Evolutionary conservation across 2,113 vertebrate species (phyloP).

Genomic region (Alouatta palliata): DNA sequence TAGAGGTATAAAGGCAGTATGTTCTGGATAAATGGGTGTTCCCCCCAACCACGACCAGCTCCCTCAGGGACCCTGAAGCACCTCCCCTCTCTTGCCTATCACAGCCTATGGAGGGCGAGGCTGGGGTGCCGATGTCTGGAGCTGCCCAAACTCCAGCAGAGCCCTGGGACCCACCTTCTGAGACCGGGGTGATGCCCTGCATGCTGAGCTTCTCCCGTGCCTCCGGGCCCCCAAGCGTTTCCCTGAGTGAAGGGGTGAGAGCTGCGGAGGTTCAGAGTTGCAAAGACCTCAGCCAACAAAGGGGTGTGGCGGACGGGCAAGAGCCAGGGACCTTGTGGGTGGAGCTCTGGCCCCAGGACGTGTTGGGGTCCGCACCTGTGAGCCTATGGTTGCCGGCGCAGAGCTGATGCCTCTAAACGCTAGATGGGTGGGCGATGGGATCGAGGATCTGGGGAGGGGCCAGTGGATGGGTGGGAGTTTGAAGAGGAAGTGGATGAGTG

Average conservation of each 20-base stretch:
- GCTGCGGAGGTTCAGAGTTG: too few relatives aligned
- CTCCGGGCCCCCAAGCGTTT: neutral
- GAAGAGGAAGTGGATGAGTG: neutral
- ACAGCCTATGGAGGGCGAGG: neutral
- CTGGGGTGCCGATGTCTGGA: neutral
- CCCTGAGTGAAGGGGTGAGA: neutral
- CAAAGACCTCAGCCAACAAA: neutral
- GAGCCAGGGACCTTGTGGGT: neutral
- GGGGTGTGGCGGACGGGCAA: too few relatives aligned
- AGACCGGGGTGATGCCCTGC: neutral
- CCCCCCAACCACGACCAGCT: neutral
- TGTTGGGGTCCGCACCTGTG: neutral
- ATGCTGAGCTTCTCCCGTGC: neutral
- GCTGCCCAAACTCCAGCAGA: neutral
- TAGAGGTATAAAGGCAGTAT: neutral
- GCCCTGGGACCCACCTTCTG: neutral
- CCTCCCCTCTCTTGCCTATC: neutral
- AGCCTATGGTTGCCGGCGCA: neutral
- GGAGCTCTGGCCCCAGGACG: rapidly evolving
- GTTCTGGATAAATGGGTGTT: neutral
- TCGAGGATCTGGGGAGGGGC: neutral
- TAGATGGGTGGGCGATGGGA: too few relatives aligned
- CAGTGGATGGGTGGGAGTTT: neutral
- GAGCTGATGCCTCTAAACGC: neutral
- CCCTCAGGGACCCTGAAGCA: neutral